Base-by-base conservation (phyloP, 2,888 invertebrate genomes). In the Acrobasis suavella region DNA sequence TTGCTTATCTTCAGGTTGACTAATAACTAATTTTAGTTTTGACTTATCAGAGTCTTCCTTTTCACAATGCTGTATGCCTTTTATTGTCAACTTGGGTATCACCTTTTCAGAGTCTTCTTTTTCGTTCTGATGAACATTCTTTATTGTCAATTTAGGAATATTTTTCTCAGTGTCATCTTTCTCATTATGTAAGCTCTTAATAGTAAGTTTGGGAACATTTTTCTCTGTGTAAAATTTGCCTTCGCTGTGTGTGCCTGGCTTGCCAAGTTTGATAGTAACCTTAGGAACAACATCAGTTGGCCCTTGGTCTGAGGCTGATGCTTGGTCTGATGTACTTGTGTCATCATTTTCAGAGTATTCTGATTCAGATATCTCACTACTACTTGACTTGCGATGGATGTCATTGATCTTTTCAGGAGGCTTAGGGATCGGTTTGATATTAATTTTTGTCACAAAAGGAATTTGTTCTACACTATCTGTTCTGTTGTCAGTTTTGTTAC, bases 321-420 rank as follows among this genome's bases (percentile, higher is more conserved):
- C 79, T 74, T 87, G 89, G 69, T 87, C 92, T 63, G 89, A 88
- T 62, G 88, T 87, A 70, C 89, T 93, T 69, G 86, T 87, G 73
- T 85, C 92, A 84, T 92, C 94, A 92, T 91, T 93, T 80, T 93
- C 92, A 64, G 93, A 92, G 74, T 87, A 93, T 77, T 92, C 93
- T 9, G 89, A 92, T 82, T 91, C 93, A 58, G 92, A 91, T 76
- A 91, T 89, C 82, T 92, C 93, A 86, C 92, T 93, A 72, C 89
- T 92, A 70, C 91, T 90, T 32, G 91, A 92, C 73, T 91, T 92
- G 71, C 92, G 85, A 70, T 91, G 90, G 61, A 83, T 73, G 67
- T 90, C 91, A 82, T 90, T 87, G 42, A 91, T 83, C 73, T 88
- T 89, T 68, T 91, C 91, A 65, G 89, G 89, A 66, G 87, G 88